Evolutionary conservation across 2,113 vertebrate species (phyloP).

Genomic region (Scomber scombrus): DNA sequence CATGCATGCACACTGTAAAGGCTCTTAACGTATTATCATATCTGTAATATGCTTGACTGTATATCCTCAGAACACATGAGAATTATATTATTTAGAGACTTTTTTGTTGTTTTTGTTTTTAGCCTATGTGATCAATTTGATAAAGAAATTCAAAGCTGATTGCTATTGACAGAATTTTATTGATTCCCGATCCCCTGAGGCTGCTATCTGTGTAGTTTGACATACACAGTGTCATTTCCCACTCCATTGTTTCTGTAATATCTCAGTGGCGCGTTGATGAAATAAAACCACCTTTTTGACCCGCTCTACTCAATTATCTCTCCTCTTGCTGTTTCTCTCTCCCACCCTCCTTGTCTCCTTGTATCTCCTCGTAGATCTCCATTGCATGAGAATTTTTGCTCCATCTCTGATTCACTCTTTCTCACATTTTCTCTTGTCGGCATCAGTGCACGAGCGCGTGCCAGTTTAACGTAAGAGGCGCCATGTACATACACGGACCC

Average conservation of each 20-base stretch:
- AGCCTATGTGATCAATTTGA: slow-evolving; percentile 26
- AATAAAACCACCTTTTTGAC: slow-evolving; percentile 51
- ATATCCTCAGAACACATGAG: neutral
- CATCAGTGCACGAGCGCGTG: neutral
- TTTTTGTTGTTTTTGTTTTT: neutral
- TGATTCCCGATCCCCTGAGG: slow-evolving; percentile 50
- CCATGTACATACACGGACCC: neutral
- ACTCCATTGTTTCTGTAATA: slow-evolving; percentile 46
- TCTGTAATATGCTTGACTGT: neutral
- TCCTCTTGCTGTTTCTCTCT: too few species aligned
- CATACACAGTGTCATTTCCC: slow-evolving; percentile 41
- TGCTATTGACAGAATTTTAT: slow-evolving; percentile 54
- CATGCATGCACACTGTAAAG: slow-evolving; percentile 28
- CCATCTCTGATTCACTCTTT: slow-evolving; percentile 35
- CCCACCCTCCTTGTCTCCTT: slow-evolving; percentile 2
- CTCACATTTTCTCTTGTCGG: slow-evolving; percentile 40
- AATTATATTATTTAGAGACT: neutral
- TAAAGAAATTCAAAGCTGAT: slow-evolving; percentile 55
- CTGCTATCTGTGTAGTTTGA: slow-evolving; percentile 26
- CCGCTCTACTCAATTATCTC: slow-evolving; percentile 32
- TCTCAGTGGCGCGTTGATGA: slow-evolving; percentile 22
- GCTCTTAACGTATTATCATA: neutral
- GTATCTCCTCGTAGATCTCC: slow-evolving; percentile 30
- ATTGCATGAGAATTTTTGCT: slow-evolving; percentile 36
- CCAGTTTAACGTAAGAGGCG: slow-evolving; percentile 31